Evolutionary conservation across 2,888 invertebrate genomes (phyloP).

Genomic region (Cataglyphis livida): DNA sequence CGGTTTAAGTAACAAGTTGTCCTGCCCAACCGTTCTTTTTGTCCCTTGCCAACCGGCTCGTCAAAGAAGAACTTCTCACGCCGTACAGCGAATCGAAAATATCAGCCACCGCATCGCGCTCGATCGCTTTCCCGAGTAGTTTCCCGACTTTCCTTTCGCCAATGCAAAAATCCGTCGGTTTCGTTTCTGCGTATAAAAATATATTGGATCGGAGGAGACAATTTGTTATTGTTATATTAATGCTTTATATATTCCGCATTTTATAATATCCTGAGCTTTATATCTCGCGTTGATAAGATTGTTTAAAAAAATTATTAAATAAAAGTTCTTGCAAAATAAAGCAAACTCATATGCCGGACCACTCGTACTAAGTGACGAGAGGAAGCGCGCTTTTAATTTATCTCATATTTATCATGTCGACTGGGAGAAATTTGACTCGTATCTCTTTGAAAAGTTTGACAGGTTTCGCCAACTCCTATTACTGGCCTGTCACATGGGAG

Average conservation of each 20-base stretch:
- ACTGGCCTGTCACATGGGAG: slow-evolving; percentile 75
- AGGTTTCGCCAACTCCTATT: slow-evolving; percentile 74
- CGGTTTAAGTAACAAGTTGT: slow-evolving; percentile 83
- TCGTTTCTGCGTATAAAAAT: not conserved
- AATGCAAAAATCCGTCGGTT: slow-evolving; percentile 13
- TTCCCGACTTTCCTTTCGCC: slow-evolving; percentile 11
- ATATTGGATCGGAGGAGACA: not conserved
- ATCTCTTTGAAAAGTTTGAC: slow-evolving; percentile 78
- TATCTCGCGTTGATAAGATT: not conserved
- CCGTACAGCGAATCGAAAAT: slow-evolving; percentile 57
- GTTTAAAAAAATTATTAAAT: not conserved
- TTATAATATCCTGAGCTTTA: too few species aligned
- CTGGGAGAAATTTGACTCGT: slow-evolving; percentile 74
- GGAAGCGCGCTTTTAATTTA: slow-evolving; percentile 65
- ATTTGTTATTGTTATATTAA: not conserved
- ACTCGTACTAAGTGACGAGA: not conserved
- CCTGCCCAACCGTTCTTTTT: slow-evolving; percentile 57
- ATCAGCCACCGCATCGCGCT: slow-evolving; percentile 32
- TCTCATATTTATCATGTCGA: slow-evolving; percentile 64
- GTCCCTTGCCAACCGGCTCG: slow-evolving; percentile 57
- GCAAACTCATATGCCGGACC: not conserved
- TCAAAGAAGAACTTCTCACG: slow-evolving; percentile 69
- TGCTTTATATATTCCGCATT: not conserved
- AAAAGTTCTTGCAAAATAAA: not conserved
- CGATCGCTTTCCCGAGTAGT: slow-evolving; percentile 25